Evolutionary conservation across 2,888 invertebrate genomes (phyloP).

Genomic region (Microplitis deprimator): DNA sequence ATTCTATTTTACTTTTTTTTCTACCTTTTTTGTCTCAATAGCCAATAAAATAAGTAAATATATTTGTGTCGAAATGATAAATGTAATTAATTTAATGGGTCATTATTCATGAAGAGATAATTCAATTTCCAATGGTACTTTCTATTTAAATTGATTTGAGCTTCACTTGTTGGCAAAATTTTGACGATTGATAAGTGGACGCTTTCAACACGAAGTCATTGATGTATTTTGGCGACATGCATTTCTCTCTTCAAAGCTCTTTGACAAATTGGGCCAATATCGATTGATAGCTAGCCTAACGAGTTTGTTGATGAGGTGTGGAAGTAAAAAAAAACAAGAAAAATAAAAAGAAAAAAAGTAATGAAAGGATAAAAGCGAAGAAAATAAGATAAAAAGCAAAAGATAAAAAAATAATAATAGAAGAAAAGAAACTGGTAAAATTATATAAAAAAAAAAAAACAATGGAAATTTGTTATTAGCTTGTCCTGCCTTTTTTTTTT

Average conservation of each 20-base stretch:
- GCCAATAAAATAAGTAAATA: not conserved
- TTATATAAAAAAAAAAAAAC: conserved; percentile 9
- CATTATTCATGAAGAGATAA: not conserved
- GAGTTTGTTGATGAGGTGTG: conserved; percentile 19
- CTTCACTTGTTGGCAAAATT: not conserved
- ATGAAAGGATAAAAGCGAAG: conserved; percentile 6
- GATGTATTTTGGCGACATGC: conserved; percentile 23
- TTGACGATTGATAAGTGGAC: conserved; percentile 27
- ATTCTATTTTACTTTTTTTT: not conserved
- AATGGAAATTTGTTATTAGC: not conserved
- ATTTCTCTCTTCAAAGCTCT: conserved; percentile 37
- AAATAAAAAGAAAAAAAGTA: conserved; percentile 14
- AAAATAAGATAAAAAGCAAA: conserved; percentile 10
- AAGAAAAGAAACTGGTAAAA: conserved; percentile 9
- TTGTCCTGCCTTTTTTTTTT: not conserved
- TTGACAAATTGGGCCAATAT: conserved; percentile 41
- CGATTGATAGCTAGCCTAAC: conserved; percentile 30
- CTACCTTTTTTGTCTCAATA: not conserved
- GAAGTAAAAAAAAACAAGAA: not conserved
- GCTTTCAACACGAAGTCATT: conserved; percentile 26
- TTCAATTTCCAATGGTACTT: not conserved
- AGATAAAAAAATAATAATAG: not conserved
- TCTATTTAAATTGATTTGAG: not conserved
- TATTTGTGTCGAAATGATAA: not conserved
- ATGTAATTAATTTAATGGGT: not conserved